These are phyloP conservation scores for Hirtodrosophila trivittata DNA, from an alignment of 2,888 invertebrate species.

Conservation along the genomic window DNA sequence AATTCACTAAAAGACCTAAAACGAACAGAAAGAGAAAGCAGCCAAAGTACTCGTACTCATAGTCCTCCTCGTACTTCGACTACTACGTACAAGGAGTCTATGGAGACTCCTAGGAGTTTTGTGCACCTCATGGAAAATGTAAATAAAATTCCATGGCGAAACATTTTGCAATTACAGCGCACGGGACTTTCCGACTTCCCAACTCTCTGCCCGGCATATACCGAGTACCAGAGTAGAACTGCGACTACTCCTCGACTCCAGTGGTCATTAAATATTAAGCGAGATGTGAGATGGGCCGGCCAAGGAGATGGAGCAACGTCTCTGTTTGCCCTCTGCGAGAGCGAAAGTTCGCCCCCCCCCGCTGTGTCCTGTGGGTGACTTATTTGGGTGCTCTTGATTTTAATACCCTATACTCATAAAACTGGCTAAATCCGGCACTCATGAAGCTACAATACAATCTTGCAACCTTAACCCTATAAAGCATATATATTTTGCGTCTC, in stretches of 20 bases:
- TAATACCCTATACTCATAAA: background rate
- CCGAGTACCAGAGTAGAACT: background rate
- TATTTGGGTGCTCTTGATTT: slow-evolving; percentile 10
- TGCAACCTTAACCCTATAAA: too few relatives aligned
- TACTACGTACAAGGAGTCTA: slow-evolving; percentile 15
- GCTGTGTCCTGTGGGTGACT: background rate
- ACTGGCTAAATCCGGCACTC: background rate
- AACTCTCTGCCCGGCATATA: background rate
- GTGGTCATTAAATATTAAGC: slow-evolving; percentile 81
- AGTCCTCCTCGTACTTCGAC: too few relatives aligned
- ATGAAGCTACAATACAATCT: too few relatives aligned
- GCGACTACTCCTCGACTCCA: slow-evolving; percentile 52
- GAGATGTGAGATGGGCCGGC: slow-evolving; percentile 22
- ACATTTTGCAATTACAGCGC: slow-evolving; percentile 72
- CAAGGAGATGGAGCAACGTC: slow-evolving; percentile 23
- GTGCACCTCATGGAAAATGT: slow-evolving; percentile 73
- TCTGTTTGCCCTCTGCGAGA: slow-evolving; percentile 48
- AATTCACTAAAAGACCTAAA: slow-evolving; percentile 45
- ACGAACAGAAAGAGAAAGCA: background rate
- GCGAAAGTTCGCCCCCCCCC: slow-evolving; percentile 34
- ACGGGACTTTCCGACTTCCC: slow-evolving; percentile 36
- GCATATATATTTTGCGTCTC: too few relatives aligned
- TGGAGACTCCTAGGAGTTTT: slow-evolving; percentile 47
- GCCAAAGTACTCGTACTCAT: slow-evolving; percentile 14
- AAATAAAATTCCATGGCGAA: slow-evolving; percentile 73